Percentiles rank a stretch among this genome's conserved stretches.
Evolutionary conservation across 1,140 invertebrate genomes (phyloP).

Genomic region (Ostrea edulis): DNA sequence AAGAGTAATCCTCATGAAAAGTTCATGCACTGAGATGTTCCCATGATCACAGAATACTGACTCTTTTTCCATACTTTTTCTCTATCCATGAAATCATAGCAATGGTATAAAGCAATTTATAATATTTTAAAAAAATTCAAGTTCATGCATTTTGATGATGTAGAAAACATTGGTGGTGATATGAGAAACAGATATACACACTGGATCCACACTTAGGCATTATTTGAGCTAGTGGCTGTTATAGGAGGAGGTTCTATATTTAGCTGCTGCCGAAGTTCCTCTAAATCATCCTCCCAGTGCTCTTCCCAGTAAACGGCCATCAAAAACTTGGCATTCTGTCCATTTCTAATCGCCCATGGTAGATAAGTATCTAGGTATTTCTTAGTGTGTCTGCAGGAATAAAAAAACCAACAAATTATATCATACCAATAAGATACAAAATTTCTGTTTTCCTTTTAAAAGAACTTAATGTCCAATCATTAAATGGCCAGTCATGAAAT

Average conservation of each 20-base stretch:
- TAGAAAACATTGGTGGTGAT: not conserved
- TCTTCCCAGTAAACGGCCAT: constrained; percentile 95
- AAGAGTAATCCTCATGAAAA: no score
- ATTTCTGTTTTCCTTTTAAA: no score
- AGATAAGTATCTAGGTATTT: constrained; percentile 89
- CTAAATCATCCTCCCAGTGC: constrained; percentile 93
- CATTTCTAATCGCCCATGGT: constrained; percentile 93
- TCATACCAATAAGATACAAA: no score
- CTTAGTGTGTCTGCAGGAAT: constrained; percentile 86
- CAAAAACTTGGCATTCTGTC: constrained; percentile 87
- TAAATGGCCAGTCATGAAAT: no score
- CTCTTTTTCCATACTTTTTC: no score
- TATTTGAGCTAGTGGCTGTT: not conserved
- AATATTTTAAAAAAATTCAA: no score
- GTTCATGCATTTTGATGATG: not conserved
- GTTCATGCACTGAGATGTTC: no score
- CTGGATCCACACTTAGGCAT: not conserved
- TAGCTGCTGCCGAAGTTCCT: constrained; percentile 86
- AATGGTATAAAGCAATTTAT: no score
- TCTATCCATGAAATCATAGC: no score
- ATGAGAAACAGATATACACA: not conserved
- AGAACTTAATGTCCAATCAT: no score
- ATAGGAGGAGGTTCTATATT: constrained; percentile 75
- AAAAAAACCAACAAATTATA: not conserved
- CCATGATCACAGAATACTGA: no score